Evolutionary conservation across 2,888 invertebrate species (phyloP), one percentile per base, ranked within the genome.

Genomic region (Aricia artaxerxes): DNA sequence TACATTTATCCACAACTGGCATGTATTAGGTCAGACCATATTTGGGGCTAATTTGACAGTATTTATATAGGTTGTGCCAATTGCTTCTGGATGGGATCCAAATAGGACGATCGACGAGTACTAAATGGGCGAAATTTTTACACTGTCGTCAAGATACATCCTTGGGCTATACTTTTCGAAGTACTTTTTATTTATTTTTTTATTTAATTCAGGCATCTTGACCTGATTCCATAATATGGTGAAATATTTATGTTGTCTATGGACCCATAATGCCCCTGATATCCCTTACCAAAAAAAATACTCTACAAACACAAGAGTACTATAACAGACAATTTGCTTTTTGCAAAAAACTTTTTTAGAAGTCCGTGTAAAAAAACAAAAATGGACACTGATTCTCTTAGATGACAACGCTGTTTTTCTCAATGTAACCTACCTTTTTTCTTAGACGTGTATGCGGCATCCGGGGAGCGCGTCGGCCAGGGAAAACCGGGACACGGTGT

Each of bases 401-500:
- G 44, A 44, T 44, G 44, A 44, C 44, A 9, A 44, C 7, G 44
- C 44, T 44, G 44, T 9, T 44, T 44, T 9, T 44, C 44, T 40
- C 40, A 40, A 40, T 40, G 40, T 40, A 40, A 40, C 40, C 40
- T 40, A 6, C 44, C 24, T 2, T 78, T 72, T 79, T 81, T 75
- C 78, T 13, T 88, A 98, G 97, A 97, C 99, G 31, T 98, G 98
- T 89, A 95, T 99, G 83, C 95, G 99, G 86, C 99, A 99, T 93
- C 98, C 99, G 35, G 98, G 99, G 85, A 98, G 98, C 90, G 96
- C 97, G 77, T 97, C 98, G 79, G 98, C 99, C 0, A 96, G 98
- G 82, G 98, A 99, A 91, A 99, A 99, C 91, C 96, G 99, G 9
- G 99, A 99, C 91, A 99, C 99, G 0, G 99, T 99, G 75, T 99